Conservation (phyloP, 2,888 invertebrate genomes). For the Ferrisia virgata region DNA sequence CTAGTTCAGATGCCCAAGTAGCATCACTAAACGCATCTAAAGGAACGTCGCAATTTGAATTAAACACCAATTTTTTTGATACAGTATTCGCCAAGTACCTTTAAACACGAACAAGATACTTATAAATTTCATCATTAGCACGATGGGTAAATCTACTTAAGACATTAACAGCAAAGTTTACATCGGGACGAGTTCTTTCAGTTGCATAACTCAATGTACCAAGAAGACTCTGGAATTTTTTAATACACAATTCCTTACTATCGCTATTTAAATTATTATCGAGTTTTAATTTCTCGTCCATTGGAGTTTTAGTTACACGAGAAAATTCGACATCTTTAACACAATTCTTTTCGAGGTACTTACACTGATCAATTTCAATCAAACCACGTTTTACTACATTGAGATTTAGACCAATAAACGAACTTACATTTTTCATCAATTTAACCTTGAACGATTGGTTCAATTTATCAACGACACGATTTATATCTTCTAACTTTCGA, state of each 20-base stretch:
- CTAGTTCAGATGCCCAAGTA: slow-evolving; percentile 12
- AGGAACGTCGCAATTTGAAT: too few species aligned
- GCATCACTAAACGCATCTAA: slow-evolving; percentile 10
- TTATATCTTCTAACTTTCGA: neutral
- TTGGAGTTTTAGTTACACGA: neutral
- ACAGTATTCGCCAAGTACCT: neutral
- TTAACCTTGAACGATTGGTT: neutral
- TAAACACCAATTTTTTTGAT: neutral
- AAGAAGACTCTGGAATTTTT: neutral
- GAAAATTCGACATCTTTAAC: neutral
- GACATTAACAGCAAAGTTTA: too few species aligned
- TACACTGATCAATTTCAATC: neutral
- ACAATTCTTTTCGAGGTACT: neutral
- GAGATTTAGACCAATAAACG: neutral
- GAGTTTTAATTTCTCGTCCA: neutral
- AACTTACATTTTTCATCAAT: neutral
- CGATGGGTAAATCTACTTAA: neutral
- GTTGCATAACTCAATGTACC: neutral
- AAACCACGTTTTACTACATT: neutral
- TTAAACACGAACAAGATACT: neutral
- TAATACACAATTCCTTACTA: neutral
- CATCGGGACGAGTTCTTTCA: neutral
- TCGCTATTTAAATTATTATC: neutral
- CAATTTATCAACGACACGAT: neutral
- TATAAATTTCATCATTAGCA: neutral